Percentiles rank a stretch among this genome's conserved stretches.
Evolutionary conservation across 2,888 invertebrate genomes (phyloP).

Genomic region (Epistrophe eligans): DNA sequence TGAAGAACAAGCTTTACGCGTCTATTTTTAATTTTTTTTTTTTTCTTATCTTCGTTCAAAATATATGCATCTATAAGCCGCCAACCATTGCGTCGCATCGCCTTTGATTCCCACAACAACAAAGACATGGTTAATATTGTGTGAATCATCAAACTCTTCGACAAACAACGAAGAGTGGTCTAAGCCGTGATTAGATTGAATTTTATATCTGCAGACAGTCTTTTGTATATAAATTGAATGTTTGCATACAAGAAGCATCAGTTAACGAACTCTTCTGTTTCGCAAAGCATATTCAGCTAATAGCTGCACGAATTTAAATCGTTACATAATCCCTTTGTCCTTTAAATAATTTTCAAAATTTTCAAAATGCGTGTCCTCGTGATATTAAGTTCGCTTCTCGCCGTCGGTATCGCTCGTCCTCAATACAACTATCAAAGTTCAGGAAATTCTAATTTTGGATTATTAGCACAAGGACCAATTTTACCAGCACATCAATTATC

Average conservation of each 20-base stretch:
- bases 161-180: constrained; percentile 36
- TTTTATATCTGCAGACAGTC: constrained; percentile 44
- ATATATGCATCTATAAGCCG: constrained; percentile 25
- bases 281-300: constrained; percentile 65
- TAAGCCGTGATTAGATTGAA: constrained; percentile 42
- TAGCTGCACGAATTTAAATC: constrained; percentile 47
- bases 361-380: constrained; percentile 77
- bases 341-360: neutral
- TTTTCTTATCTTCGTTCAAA: constrained; percentile 36
- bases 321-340: constrained; percentile 18
- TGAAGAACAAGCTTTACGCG: constrained; percentile 7
- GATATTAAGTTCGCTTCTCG: constrained; percentile 77
- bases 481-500: constrained; percentile 7
- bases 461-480: constrained; percentile 54
- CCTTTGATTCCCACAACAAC: constrained; percentile 51
- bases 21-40: constrained; percentile 27
- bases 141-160: constrained; percentile 59
- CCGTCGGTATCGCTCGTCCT: constrained; percentile 79
- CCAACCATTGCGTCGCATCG: neutral
- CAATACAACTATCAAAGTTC: constrained; percentile 80
- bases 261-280: constrained; percentile 71
- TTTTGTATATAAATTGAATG: constrained; percentile 75
- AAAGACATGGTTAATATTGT: constrained; percentile 3
- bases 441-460: constrained; percentile 58
- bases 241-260: constrained; percentile 70